Base-by-base conservation (phyloP, 30 jellyfish, hydroid and myxozoan genomes). In the Nemopilema nomurai region DNA sequence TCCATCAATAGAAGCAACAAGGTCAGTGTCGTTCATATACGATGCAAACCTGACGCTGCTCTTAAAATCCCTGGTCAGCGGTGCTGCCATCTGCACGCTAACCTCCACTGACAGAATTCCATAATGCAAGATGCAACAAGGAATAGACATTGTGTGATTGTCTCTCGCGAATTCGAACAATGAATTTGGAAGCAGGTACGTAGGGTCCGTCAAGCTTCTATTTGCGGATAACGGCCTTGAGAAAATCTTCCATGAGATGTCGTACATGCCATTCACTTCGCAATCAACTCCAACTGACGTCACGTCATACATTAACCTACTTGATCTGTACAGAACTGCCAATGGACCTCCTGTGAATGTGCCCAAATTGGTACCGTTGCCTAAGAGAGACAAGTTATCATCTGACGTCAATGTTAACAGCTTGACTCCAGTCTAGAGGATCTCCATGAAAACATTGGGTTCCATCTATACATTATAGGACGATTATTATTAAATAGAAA, bases 71-170 rank as follows among this genome's bases (percentile, higher is more conserved):
- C 29, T 29, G 28, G 62, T 51, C 50, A 66, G 29, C n/a, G 20
- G 28, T 33, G 78, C 90, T 7, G 71, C 62, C 90, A 81, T 81
- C 32, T 22, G 23, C 1, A 81, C 90, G 16, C 63, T 49, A 7
- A 31, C 77, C 1, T 31, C 26, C 16, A 81, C 90, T n/a, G 1
- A 0, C 6, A 81, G 49, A 9, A 1, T 1, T 4, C 82, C 84
- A 28, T 81, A 81, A 23, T 65, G 28, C 22, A 81, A 53, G 1
- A 22, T 7, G 49, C 90, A 81, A 77, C 90, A 81, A 16, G 90
- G 84, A 22, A 81, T 62, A 1, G 27, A 32, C 50, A 81, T 23
- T 6, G 67, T 53, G n/a, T 71, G 73, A 65, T 81, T 67, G 53
- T 25, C 69, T 20, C 50, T 68, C n/a, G 41, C 66, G 31, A 81